A percentile compares a stretch with the other conserved stretches of the same genome.
Evolutionary conservation across 2,113 vertebrate species (phyloP).

Genomic region (Pollachius pollachius): DNA sequence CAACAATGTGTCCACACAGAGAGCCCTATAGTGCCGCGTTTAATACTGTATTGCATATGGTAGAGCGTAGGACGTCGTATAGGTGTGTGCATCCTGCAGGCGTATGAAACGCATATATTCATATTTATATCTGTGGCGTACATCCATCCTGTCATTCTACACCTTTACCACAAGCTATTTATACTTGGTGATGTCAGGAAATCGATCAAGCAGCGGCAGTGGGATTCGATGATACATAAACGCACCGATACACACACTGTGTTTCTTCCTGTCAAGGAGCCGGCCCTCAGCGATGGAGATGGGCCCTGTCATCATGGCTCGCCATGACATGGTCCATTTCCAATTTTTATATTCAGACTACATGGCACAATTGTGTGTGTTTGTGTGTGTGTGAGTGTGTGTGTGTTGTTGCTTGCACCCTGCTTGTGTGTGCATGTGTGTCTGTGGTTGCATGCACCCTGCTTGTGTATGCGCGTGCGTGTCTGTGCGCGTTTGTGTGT

Average conservation of each 20-base stretch:
- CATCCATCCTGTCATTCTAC: conserved; percentile 30
- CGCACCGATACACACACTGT: conserved; percentile 5
- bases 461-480: not conserved
- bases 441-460: not conserved
- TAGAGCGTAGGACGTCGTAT: too few relatives aligned
- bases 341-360: conserved; percentile 8
- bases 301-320: conserved; percentile 2
- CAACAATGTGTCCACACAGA: too few relatives aligned
- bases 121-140: conserved; percentile 15
- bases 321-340: conserved; percentile 16
- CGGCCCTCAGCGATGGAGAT: not conserved
- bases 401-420: not conserved
- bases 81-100: too few relatives aligned
- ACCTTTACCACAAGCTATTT: conserved; percentile 26
- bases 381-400: not conserved
- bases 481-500: not conserved
- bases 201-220: conserved; percentile 15
- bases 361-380: not conserved
- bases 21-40: too few relatives aligned
- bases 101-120: not conserved
- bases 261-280: conserved; percentile 6
- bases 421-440: not conserved
- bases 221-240: conserved; percentile 13
- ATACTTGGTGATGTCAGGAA: conserved; percentile 37
- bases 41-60: too few relatives aligned